phyloP scores from a whole-genome alignment of 2,888 invertebrate genomes.

The Carcina quercana region DNA sequence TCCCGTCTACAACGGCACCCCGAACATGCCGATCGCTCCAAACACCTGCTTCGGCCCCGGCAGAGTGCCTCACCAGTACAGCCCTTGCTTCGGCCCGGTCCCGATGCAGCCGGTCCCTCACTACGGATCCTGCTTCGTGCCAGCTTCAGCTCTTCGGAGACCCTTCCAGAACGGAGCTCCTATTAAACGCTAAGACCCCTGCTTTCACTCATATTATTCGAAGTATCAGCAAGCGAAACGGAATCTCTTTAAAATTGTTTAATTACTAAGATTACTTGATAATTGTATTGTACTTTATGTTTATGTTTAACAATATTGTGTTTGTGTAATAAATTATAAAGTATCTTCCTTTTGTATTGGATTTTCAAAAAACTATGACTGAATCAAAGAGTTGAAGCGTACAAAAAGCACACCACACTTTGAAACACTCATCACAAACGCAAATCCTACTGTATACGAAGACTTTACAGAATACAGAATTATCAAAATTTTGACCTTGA shows the following conservation, averaged over 20 bases:
- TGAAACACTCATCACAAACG: no score
- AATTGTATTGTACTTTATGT: no score
- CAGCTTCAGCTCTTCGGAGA: constrained; percentile 33
- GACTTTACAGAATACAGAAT: no score
- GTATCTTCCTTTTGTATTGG: no score
- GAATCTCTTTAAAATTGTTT: constrained; percentile 31
- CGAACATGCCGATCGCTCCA: constrained; percentile 3
- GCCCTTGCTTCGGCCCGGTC: constrained; percentile 20
- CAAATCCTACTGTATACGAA: no score
- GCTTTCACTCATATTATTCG: constrained; percentile 14
- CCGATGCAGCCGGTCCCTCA: constrained; percentile 21
- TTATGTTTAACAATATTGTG: no score
- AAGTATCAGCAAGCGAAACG: constrained; percentile 3
- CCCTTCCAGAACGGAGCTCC: neutral
- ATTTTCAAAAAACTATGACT: no score
- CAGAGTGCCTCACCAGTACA: constrained; percentile 10
- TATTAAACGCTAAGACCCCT: constrained; percentile 17
- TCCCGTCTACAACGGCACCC: constrained; percentile 5
- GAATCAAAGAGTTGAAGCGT: no score
- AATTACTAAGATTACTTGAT: no score
- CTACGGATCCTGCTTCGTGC: constrained; percentile 39
- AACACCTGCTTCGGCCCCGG: constrained; percentile 30
- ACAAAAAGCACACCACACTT: no score
- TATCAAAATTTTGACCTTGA: no score
- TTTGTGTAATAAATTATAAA: no score